Evolutionary conservation across 2,888 invertebrate genomes (phyloP).

Genomic region (Herminia tarsipennalis): DNA sequence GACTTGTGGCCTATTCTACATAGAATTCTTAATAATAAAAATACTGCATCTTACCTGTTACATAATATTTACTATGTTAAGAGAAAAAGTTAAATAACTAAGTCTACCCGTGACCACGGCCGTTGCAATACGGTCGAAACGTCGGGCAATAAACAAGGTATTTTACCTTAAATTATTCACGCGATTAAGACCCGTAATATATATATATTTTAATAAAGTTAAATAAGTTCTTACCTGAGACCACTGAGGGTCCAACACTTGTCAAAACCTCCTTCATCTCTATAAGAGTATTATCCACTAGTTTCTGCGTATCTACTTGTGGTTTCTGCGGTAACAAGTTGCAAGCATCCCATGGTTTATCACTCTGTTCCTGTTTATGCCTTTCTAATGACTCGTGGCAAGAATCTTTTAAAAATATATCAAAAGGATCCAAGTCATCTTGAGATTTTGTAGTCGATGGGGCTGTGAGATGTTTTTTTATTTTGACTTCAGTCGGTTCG

Average conservation of each 20-base stretch:
- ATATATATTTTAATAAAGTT: too few relatives aligned
- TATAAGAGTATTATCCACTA: constrained; percentile 49
- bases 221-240: constrained; percentile 58
- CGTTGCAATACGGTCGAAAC: too few relatives aligned
- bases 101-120: too few relatives aligned
- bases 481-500: constrained; percentile 50
- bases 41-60: too few relatives aligned
- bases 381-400: constrained; percentile 62
- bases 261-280: constrained; percentile 66
- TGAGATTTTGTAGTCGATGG: constrained; percentile 33
- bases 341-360: constrained; percentile 73
- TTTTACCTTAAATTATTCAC: too few relatives aligned
- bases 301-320: constrained; percentile 43
- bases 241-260: constrained; percentile 55
- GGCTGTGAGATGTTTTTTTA: constrained; percentile 46
- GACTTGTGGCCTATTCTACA: too few relatives aligned
- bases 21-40: too few relatives aligned
- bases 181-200: too few relatives aligned
- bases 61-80: too few relatives aligned
- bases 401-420: constrained; percentile 67
- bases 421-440: constrained; percentile 53
- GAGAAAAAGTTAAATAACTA: too few relatives aligned
- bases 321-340: constrained; percentile 66
- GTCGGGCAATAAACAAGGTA: too few relatives aligned
- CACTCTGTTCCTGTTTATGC: constrained; percentile 55